Evolutionary conservation across 2,888 invertebrate genomes (phyloP).

Genomic region (Cheiracanthium punctorium): DNA sequence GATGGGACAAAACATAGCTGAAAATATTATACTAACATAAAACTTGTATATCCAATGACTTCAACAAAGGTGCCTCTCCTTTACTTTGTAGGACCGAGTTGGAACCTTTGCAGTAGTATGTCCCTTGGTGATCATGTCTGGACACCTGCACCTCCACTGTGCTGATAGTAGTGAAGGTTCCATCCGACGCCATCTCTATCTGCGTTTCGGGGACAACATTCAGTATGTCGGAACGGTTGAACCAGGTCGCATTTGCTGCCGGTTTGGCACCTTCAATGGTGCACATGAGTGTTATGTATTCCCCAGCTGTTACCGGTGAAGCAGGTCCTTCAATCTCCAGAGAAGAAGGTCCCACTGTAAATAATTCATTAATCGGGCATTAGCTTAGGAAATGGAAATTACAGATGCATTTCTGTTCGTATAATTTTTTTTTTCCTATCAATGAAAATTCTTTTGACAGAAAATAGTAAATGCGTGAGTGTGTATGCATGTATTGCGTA

Average conservation of each 20-base stretch:
- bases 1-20: too few relatives aligned
- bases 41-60: constrained; percentile 71
- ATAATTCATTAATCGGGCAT: background rate
- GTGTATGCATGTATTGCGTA: too few relatives aligned
- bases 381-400: too few relatives aligned
- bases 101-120: constrained; percentile 72
- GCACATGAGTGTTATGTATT: constrained; percentile 69
- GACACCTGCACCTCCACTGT: constrained; percentile 69
- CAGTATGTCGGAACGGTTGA: constrained; percentile 70
- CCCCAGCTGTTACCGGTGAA: constrained; percentile 65
- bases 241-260: constrained; percentile 72
- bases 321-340: constrained; percentile 70
- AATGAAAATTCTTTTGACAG: too few relatives aligned
- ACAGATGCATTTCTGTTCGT: too few relatives aligned
- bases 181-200: constrained; percentile 58
- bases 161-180: constrained; percentile 67
- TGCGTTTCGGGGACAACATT: constrained; percentile 29
- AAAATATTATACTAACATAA: constrained; percentile 69
- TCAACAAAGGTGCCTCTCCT: constrained; percentile 68
- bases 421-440: too few relatives aligned
- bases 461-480: too few relatives aligned
- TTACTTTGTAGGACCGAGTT: constrained; percentile 71
- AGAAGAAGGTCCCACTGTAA: constrained; percentile 65
- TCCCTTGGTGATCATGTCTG: constrained; percentile 71
- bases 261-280: constrained; percentile 72